Evolutionary conservation across 2,888 invertebrate species (phyloP).

Genomic region (Catocala fraxini): DNA sequence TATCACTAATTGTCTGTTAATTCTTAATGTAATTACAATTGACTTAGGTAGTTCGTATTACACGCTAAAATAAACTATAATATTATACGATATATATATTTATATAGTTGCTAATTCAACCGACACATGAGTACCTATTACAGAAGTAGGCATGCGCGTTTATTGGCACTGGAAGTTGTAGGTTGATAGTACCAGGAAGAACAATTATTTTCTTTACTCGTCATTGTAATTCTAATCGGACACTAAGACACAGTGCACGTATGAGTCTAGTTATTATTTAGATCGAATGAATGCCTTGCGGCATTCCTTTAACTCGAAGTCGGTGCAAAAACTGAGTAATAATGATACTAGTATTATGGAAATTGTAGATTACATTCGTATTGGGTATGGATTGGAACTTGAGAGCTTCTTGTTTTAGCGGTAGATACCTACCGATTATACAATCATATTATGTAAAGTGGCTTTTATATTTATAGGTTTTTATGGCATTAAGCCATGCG

Average conservation of each 20-base stretch:
- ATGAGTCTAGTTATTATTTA: conserved; percentile 42
- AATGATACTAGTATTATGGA: background rate
- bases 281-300: conserved; percentile 25
- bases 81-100: background rate
- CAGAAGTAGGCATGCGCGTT: conserved; percentile 28
- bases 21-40: too few relatives aligned
- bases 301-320: conserved; percentile 22
- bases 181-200: conserved; percentile 34
- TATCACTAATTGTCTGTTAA: too few relatives aligned
- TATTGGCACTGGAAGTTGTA: conserved; percentile 5
- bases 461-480: too few relatives aligned
- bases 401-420: too few relatives aligned
- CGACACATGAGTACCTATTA: conserved; percentile 1
- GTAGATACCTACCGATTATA: too few relatives aligned
- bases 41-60: too few relatives aligned
- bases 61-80: too few relatives aligned
- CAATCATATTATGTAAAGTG: too few relatives aligned
- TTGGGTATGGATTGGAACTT: too few relatives aligned
- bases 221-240: conserved; percentile 36
- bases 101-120: conserved; percentile 1
- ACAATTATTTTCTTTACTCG: conserved; percentile 42
- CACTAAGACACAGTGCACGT: conserved; percentile 30
- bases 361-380: background rate
- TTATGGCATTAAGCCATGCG: too few relatives aligned
- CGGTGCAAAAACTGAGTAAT: background rate